Conservation (phyloP, 2,113 vertebrate genomes). For the Pelvicachromis taeniatus region DNA sequence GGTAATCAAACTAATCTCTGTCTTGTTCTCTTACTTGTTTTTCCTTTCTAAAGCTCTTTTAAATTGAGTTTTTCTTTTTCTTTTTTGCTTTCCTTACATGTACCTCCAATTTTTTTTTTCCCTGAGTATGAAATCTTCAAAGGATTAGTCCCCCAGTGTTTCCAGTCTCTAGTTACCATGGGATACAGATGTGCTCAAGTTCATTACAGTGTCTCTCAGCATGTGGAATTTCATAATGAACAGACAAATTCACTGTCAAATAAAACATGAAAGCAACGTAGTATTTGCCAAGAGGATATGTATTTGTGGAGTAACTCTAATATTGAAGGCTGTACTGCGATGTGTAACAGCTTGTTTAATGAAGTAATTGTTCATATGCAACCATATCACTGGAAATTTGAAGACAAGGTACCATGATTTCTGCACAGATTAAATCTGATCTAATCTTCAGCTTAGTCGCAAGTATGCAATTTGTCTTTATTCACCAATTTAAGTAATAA, state of each 20-base stretch:
- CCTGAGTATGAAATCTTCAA: not conserved
- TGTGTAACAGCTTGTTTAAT: not conserved
- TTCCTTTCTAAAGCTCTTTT: conserved; percentile 4
- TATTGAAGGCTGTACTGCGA: not conserved
- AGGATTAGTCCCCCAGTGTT: not conserved
- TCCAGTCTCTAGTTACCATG: conserved; percentile 17
- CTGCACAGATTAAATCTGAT: not conserved
- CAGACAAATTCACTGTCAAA: conserved; percentile 14
- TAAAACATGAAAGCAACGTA: not conserved
- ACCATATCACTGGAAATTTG: not conserved
- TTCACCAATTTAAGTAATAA: not conserved
- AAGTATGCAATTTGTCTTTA: not conserved
- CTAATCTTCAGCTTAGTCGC: not conserved
- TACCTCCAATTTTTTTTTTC: not conserved
- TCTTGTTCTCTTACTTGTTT: conserved; percentile 47
- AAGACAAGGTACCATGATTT: not conserved
- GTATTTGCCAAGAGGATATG: not conserved
- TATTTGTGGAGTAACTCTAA: not conserved
- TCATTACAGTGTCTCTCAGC: conserved; percentile 39
- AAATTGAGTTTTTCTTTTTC: not conserved
- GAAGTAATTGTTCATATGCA: not conserved
- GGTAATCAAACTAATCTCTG: conserved; percentile 59
- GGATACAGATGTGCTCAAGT: conserved; percentile 24
- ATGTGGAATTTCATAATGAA: conserved; percentile 44
- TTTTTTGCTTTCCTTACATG: not conserved